Evolutionary conservation across 2,888 invertebrate species (phyloP).

Genomic region (Ecliptopera silaceata): DNA sequence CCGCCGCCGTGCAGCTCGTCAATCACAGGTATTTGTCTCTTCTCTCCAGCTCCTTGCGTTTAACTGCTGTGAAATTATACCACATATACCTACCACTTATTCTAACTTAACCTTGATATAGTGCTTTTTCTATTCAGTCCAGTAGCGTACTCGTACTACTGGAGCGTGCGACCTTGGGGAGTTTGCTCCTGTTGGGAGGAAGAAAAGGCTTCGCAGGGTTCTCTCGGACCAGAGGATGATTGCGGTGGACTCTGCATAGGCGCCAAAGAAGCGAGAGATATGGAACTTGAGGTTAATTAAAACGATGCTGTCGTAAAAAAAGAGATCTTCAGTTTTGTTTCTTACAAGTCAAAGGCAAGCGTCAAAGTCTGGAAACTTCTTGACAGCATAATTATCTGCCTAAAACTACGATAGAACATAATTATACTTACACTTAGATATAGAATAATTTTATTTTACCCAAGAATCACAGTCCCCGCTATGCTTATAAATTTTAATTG

Average conservation of each 20-base stretch:
- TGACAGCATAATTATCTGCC: no score
- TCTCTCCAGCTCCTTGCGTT: no score
- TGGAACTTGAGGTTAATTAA: slow-evolving; percentile 17
- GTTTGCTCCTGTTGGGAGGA: slow-evolving; percentile 50
- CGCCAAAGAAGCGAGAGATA: slow-evolving; percentile 34
- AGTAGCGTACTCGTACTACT: slow-evolving; percentile 61
- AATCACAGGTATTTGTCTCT: slow-evolving; percentile 53
- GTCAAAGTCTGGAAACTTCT: no score
- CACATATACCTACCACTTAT: no score
- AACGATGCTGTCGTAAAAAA: not conserved
- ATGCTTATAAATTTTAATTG: no score
- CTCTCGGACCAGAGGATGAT: slow-evolving; percentile 16
- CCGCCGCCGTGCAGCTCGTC: slow-evolving; percentile 49
- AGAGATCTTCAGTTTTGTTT: no score
- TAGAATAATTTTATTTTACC: no score
- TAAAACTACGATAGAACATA: no score
- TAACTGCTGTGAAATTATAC: no score
- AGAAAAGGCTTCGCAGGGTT: slow-evolving; percentile 6
- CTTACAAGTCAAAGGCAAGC: no score
- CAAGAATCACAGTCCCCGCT: no score
- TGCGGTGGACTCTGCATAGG: slow-evolving; percentile 43
- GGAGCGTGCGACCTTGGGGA: slow-evolving; percentile 63
- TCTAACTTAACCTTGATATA: not conserved
- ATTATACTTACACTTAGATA: no score
- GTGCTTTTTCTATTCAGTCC: slow-evolving; percentile 45